A percentile compares a stretch with the other conserved stretches of the same genome.
phyloP scores from a whole-genome alignment of 2,888 invertebrate species.

The Busseola fusca region DNA sequence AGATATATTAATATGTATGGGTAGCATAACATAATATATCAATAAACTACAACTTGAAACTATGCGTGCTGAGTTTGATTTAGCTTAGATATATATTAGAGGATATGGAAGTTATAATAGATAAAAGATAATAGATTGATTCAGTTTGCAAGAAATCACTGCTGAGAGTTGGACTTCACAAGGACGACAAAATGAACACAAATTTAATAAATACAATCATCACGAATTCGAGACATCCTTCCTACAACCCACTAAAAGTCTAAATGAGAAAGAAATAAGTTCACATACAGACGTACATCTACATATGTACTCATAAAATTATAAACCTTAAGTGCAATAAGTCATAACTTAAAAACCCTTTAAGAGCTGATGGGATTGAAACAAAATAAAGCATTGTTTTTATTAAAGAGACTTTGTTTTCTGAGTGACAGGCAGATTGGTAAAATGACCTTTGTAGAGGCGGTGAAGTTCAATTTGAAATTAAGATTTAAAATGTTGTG shows the following conservation, averaged over 20 bases:
- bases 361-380: constrained; percentile 49
- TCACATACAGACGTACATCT: neutral
- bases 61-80: neutral
- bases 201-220: neutral
- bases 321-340: constrained; percentile 39
- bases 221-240: neutral
- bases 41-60: neutral
- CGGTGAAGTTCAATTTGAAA: constrained; percentile 53
- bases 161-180: neutral
- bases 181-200: neutral
- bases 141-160: neutral
- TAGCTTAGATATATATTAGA: neutral
- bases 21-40: neutral
- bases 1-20: neutral
- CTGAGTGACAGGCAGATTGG: constrained; percentile 62
- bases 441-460: constrained; percentile 58
- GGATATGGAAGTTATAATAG: neutral
- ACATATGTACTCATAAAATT: neutral
- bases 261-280: neutral
- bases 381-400: constrained; percentile 59
- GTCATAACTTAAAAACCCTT: constrained; percentile 53
- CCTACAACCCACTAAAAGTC: neutral
- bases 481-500: constrained; percentile 42
- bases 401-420: constrained; percentile 43
- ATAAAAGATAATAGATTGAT: neutral